Evolutionary conservation across 2,888 invertebrate species (phyloP), one percentile per base, ranked within the genome.

Genomic region (Orthosia gracilis): DNA sequence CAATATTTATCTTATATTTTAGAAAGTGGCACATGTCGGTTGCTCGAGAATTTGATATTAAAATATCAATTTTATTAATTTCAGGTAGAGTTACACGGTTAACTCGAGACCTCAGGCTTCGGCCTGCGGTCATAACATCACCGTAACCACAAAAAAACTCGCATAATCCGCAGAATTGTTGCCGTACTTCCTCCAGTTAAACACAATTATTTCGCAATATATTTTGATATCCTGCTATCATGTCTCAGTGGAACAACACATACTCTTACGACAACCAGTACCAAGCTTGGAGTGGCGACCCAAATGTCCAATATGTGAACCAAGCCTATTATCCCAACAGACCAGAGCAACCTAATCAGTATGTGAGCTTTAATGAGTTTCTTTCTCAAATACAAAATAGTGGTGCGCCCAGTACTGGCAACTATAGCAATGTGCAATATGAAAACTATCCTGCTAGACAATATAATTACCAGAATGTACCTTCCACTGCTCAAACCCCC

Each of bases 241-340:
- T 96, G 96, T 95, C 96, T 80, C 94, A 96, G 89, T 96, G 96
- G 96, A 96, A 96, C 88, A 95, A 94, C 82, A 91, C 94, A 61
- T 95, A 94, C 88, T 85, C 88, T 85, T 95, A 94, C 82, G 95
- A 95, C 79, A 93, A 93, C 85, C 95, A 95, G 74, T 94, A 94
- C 84, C 95, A 94, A 86, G 87, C 86, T 62, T 96, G 96, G 95
- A 94, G 94, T 69, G 90, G 91, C 61, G 95, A 94, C 79, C 87
- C 89, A 58, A 94, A 93, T 84, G 84, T 87, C 61, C 95, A 95
- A 83, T 94, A 93, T 87, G 78, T 86, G 40, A 94, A 94, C 84
- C 94, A 94, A 86, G 78, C 89, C n/a, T 94, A 94, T 83, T 95
- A 94, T 87, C 85, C 88, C 17, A 91, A 92, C 82, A 91, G 92